A percentile compares a stretch with the other conserved stretches of the same genome.
These are phyloP conservation scores for Cantharis rustica DNA, from an alignment of 2,888 invertebrate species.

Conservation along the genomic window DNA sequence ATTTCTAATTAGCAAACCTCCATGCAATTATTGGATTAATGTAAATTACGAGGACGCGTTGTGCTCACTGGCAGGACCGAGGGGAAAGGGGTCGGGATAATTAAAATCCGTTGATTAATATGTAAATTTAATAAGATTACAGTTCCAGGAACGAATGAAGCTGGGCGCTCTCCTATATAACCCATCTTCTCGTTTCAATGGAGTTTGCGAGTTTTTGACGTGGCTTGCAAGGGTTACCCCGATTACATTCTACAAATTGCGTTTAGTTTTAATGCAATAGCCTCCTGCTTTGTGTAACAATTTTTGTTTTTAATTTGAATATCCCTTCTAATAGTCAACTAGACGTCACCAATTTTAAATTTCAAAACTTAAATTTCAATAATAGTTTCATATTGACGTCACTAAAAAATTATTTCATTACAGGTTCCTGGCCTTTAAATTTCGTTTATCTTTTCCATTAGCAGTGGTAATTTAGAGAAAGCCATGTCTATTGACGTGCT, in stretches of 20 bases:
- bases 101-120: slow-evolving; percentile 98
- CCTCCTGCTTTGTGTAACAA: slow-evolving; percentile 14
- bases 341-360: not conserved
- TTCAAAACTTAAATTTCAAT: not conserved
- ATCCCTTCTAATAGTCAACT: not conserved
- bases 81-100: slow-evolving; percentile 74
- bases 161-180: slow-evolving; percentile 41
- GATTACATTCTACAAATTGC: slow-evolving; percentile 28
- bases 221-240: slow-evolving; percentile 27
- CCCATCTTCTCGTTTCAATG: slow-evolving; percentile 42
- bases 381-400: not conserved
- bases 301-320: slow-evolving; percentile 11
- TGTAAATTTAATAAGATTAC: slow-evolving; percentile 98
- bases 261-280: slow-evolving; percentile 24
- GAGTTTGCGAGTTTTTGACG: slow-evolving; percentile 36
- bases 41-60: slow-evolving; percentile 85
- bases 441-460: not conserved
- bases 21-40: slow-evolving; percentile 94
- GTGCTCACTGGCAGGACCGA: slow-evolving; percentile 54
- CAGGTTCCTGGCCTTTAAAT: not conserved
- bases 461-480: slow-evolving; percentile 19
- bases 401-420: not conserved
- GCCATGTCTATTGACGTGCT: slow-evolving; percentile 36
- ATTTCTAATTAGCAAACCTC: slow-evolving; percentile 91
- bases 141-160: slow-evolving; percentile 83